phyloP scores from a whole-genome alignment of 2,113 vertebrate species.

The Dasyprocta punctata region DNA sequence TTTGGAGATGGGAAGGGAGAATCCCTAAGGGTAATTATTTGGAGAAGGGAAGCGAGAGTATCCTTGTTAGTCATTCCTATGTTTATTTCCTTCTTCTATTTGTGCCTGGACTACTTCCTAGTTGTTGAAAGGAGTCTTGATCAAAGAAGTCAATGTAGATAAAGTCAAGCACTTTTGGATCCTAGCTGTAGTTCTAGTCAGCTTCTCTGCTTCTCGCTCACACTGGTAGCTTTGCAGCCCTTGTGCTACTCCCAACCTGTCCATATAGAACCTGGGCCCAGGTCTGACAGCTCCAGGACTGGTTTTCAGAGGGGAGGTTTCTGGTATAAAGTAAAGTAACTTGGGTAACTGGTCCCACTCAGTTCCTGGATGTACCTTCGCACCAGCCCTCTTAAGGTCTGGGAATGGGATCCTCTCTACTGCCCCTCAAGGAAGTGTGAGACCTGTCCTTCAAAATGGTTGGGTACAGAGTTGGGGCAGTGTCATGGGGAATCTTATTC shows the following conservation, averaged over 20 bases:
- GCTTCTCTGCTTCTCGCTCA: not conserved
- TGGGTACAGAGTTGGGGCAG: not conserved
- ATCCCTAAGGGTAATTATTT: not conserved
- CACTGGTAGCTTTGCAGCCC: not conserved
- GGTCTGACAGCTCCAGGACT: too few species aligned
- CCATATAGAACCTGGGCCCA: not conserved
- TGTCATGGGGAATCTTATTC: not conserved
- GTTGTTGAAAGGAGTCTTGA: not conserved
- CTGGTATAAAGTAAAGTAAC: not conserved
- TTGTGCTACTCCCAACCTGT: not conserved
- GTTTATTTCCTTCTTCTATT: not conserved
- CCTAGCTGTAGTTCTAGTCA: not conserved
- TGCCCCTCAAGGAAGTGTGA: not conserved
- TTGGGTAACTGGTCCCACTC: not conserved
- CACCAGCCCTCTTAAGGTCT: not conserved
- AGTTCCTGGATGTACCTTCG: not conserved
- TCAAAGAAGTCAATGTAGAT: not conserved
- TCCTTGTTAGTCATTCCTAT: not conserved
- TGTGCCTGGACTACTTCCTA: not conserved
- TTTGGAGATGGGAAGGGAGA: not conserved
- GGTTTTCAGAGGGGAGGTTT: not conserved
- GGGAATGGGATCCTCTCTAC: not conserved
- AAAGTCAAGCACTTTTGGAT: not conserved
- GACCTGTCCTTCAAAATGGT: not conserved
- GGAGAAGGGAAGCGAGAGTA: not conserved